Evolutionary conservation across 2,113 vertebrate genomes (phyloP).

Genomic region (Scopus umbretta): DNA sequence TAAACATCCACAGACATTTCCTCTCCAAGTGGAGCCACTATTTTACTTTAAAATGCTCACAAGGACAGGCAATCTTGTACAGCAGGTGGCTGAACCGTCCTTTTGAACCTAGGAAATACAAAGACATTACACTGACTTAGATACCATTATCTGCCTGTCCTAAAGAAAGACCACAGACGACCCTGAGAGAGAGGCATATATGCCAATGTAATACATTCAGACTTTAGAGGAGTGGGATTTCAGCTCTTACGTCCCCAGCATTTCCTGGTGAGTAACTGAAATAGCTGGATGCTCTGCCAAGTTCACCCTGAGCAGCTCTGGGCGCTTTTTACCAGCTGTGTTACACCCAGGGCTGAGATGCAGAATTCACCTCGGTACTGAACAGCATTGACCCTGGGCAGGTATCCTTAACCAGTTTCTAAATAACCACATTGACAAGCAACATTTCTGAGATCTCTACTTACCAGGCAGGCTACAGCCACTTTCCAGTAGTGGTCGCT

Average conservation of each 20-base stretch:
- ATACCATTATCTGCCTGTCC: accelerated
- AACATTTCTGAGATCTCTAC: neutral
- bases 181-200: neutral
- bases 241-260: neutral
- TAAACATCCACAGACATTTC: neutral
- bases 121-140: neutral
- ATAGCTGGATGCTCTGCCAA: neutral
- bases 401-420: neutral
- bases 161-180: neutral
- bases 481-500: neutral
- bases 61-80: neutral
- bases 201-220: neutral
- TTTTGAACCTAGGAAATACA: neutral
- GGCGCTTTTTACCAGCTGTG: neutral
- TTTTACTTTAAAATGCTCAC: neutral
- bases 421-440: neutral
- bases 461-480: neutral
- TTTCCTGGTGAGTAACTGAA: neutral
- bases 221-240: neutral
- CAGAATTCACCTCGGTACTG: neutral
- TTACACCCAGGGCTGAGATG: neutral
- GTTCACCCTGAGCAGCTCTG: neutral
- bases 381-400: neutral
- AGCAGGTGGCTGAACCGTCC: neutral
- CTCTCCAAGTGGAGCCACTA: neutral